Percentiles rank a stretch among this genome's conserved stretches.
Conservation (phyloP, 2,888 invertebrate species). For the Eueremaeus valkanovi region DNA sequence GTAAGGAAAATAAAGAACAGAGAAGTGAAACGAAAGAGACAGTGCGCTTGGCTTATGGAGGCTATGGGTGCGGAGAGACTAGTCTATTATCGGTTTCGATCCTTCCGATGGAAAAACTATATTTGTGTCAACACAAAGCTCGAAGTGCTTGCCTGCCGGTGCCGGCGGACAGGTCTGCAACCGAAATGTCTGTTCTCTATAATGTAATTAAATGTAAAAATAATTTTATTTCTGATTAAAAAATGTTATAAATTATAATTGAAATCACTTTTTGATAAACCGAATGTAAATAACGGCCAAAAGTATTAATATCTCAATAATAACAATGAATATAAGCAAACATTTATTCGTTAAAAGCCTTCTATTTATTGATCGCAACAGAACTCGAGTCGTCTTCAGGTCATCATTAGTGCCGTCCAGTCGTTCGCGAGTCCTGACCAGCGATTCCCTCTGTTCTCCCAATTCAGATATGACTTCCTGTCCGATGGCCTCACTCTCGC, state of each 20-base stretch:
- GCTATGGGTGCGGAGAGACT: not conserved
- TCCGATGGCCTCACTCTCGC: constrained; percentile 75
- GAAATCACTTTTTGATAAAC: too few relatives aligned
- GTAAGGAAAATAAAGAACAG: not conserved
- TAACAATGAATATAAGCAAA: constrained; percentile 53
- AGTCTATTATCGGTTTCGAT: not conserved
- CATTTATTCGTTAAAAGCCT: constrained; percentile 54
- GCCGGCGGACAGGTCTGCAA: not conserved
- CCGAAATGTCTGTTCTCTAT: not conserved
- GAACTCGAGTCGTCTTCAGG: constrained; percentile 51
- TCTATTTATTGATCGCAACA: constrained; percentile 53
- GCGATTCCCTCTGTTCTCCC: constrained; percentile 68
- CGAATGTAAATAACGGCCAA: constrained; percentile 53
- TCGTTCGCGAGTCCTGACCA: constrained; percentile 62
- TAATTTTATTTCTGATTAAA: too few relatives aligned
- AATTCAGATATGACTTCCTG: constrained; percentile 71
- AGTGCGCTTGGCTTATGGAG: not conserved
- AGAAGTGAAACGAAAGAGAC: not conserved
- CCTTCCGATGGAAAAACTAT: not conserved
- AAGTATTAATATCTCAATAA: constrained; percentile 52
- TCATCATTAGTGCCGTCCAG: constrained; percentile 53
- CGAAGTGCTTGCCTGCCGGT: not conserved
- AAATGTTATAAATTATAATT: too few relatives aligned
- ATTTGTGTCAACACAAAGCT: not conserved
- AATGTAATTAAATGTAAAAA: not conserved